Conservation (phyloP, 2,113 vertebrate species). For the Ursus arctos region DNA sequence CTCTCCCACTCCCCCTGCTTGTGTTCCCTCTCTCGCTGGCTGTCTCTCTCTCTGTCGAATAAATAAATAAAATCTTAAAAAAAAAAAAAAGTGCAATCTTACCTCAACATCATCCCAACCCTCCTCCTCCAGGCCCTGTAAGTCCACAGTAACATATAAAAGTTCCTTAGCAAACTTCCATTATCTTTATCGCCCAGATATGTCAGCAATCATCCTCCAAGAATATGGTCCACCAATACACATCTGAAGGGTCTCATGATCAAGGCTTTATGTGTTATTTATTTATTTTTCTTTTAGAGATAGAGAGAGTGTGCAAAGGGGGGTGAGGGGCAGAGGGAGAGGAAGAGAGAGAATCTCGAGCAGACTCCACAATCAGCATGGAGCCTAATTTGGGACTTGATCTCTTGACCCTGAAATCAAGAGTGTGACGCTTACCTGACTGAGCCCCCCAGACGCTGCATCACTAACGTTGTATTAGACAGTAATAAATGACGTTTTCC, state of each 20-base stretch:
- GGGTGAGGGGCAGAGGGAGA: not conserved
- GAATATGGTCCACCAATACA: not conserved
- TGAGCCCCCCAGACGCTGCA: too few relatives aligned
- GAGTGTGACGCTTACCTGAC: too few relatives aligned
- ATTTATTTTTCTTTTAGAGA: not conserved
- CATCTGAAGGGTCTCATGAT: not conserved
- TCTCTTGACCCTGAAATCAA: too few relatives aligned
- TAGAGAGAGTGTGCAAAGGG: not conserved
- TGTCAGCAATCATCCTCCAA: not conserved
- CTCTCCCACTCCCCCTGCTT: too few relatives aligned
- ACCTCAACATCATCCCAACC: not conserved
- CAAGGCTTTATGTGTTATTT: not conserved
- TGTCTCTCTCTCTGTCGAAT: too few relatives aligned
- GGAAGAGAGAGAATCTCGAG: too few relatives aligned
- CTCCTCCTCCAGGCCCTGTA: not conserved
- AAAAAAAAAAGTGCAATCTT: not conserved
- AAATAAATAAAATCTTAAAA: too few relatives aligned
- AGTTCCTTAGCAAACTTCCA: not conserved
- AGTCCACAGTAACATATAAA: not conserved
- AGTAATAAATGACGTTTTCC: too few relatives aligned
- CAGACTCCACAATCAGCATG: too few relatives aligned
- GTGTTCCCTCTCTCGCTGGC: too few relatives aligned
- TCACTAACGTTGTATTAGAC: too few relatives aligned
- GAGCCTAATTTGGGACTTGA: too few relatives aligned
- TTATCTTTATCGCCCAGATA: not conserved